A percentile compares a stretch with the other conserved stretches of the same genome.
Evolutionary conservation across 2,888 invertebrate genomes (phyloP).

Genomic region (Leptothorax acervorum): DNA sequence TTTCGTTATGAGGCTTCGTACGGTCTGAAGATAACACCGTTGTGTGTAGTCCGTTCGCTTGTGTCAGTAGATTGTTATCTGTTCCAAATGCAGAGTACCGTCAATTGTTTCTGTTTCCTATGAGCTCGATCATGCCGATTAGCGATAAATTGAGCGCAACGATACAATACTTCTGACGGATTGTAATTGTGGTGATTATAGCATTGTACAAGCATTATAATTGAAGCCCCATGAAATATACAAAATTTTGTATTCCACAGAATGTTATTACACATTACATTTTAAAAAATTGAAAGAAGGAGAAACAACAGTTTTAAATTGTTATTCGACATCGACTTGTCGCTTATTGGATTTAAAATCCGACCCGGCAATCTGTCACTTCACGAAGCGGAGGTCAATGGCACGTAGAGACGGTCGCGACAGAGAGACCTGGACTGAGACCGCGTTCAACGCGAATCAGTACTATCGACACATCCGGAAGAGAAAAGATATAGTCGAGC

Average conservation of each 20-base stretch:
- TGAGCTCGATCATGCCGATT: not conserved
- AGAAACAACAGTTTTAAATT: not conserved
- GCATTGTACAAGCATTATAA: not conserved
- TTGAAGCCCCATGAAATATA: not conserved
- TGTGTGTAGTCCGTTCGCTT: slow-evolving; percentile 48
- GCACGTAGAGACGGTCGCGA: not conserved
- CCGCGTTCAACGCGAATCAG: not conserved
- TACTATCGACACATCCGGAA: slow-evolving; percentile 5
- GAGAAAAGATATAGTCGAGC: not conserved
- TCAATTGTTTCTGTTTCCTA: not conserved
- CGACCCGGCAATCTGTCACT: not conserved
- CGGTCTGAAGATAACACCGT: slow-evolving; percentile 17
- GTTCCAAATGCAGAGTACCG: not conserved
- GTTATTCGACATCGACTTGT: not conserved
- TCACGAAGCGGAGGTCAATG: slow-evolving; percentile 29
- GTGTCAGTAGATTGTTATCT: not conserved
- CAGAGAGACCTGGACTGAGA: not conserved
- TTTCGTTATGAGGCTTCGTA: slow-evolving; percentile 34
- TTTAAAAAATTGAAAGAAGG: not conserved
- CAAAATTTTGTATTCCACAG: not conserved
- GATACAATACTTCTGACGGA: not conserved
- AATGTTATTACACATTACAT: not conserved
- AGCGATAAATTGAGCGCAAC: not conserved
- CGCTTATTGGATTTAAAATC: not conserved
- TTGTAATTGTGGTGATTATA: not conserved